Evolutionary conservation across 2,113 vertebrate species (phyloP).

Genomic region (Callithrix jacchus): DNA sequence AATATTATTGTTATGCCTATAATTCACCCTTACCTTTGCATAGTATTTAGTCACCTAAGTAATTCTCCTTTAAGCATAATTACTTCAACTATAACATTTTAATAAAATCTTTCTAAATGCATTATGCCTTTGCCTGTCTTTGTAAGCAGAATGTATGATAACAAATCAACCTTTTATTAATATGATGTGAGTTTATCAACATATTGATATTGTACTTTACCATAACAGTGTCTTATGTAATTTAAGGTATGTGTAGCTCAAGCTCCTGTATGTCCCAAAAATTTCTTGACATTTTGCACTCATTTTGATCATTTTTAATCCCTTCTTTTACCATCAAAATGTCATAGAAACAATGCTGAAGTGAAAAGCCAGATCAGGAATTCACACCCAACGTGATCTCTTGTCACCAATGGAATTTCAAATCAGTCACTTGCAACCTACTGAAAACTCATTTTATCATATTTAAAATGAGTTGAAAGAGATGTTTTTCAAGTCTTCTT

Average conservation of each 20-base stretch:
- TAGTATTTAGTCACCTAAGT: neutral
- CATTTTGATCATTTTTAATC: neutral
- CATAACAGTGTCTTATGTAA: neutral
- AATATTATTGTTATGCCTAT: neutral
- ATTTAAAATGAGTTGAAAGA: neutral
- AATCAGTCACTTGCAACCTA: neutral
- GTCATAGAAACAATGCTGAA: neutral
- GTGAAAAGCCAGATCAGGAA: neutral
- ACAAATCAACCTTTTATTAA: neutral
- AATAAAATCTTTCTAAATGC: neutral
- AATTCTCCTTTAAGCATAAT: neutral
- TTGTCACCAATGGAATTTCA: neutral
- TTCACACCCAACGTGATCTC: neutral
- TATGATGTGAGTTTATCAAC: neutral
- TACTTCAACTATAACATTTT: neutral
- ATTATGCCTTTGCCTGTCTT: neutral
- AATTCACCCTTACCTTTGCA: neutral
- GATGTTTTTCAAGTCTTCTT: neutral
- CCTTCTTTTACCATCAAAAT: neutral
- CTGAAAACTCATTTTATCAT: neutral
- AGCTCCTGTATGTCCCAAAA: neutral
- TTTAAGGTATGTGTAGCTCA: neutral
- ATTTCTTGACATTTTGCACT: neutral
- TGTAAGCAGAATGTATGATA: neutral
- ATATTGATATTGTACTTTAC: neutral